Conservation (phyloP, 1,140 invertebrate genomes). For the Bombus balteatus region DNA sequence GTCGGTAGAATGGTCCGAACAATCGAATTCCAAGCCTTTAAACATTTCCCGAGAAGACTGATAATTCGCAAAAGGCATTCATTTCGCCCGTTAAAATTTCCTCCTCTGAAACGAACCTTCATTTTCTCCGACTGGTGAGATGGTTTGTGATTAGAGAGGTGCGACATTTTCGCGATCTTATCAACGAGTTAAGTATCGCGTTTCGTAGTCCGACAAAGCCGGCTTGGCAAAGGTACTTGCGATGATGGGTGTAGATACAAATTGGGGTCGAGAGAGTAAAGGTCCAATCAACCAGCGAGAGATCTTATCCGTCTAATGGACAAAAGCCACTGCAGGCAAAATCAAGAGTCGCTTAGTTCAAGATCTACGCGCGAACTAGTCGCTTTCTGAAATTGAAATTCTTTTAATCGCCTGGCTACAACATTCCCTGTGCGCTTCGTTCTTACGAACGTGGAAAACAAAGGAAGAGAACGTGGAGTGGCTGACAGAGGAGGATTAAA, state of each 20-base stretch:
- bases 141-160: conserved; percentile 33
- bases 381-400: not conserved
- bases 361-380: not conserved
- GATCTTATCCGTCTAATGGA: conserved; percentile 80
- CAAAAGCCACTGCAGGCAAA: conserved; percentile 75
- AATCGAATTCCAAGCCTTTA: not conserved
- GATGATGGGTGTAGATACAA: conserved; percentile 68
- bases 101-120: not conserved
- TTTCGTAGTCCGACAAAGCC: conserved; percentile 65
- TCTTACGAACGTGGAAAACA: not conserved
- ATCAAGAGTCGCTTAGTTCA: conserved; percentile 68
- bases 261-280: conserved; percentile 65
- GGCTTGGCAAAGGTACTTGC: conserved; percentile 49
- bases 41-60: not conserved
- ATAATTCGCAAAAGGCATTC: not conserved
- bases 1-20: not conserved
- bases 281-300: conserved; percentile 57
- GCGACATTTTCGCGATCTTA: conserved; percentile 63
- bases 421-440: not conserved
- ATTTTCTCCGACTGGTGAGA: not conserved
- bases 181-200: conserved; percentile 53
- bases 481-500: conserved; percentile 11
- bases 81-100: not conserved
- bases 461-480: not conserved
- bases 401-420: not conserved